These are phyloP conservation scores for Podilymbus podiceps DNA, from an alignment of 2,113 vertebrate genomes.

Conservation along the genomic window DNA sequence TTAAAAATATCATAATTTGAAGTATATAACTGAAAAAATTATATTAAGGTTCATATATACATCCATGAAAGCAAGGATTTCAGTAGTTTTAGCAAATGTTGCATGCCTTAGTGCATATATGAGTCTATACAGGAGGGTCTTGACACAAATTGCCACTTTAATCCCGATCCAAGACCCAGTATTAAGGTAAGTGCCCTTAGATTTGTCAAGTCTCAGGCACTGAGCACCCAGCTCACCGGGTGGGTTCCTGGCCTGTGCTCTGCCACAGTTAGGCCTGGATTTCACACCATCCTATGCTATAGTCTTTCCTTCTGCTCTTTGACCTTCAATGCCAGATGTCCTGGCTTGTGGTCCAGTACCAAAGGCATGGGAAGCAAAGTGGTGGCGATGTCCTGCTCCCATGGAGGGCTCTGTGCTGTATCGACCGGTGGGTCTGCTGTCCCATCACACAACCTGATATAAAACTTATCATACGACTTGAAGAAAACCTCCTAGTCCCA, in stretches of 20 bases:
- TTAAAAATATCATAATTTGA: not conserved
- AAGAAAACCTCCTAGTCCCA: not conserved
- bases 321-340: not conserved
- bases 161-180: not conserved
- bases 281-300: not conserved
- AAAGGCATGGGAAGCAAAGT: not conserved
- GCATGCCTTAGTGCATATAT: not conserved
- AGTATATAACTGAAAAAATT: not conserved
- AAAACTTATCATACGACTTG: not conserved
- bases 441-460: not conserved
- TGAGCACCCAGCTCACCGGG: not conserved
- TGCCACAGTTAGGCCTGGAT: not conserved
- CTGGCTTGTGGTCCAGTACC: not conserved
- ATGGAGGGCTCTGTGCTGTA: not conserved
- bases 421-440: rapidly evolving
- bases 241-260: not conserved
- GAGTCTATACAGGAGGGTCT: not conserved
- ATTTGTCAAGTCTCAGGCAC: not conserved
- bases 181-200: not conserved
- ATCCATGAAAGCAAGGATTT: not conserved
- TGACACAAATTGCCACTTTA: not conserved
- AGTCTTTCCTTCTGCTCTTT: not conserved
- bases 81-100: not conserved
- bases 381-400: not conserved
- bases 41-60: not conserved